A percentile compares a stretch with the other conserved stretches of the same genome.
These are phyloP conservation scores for Phycodurus eques DNA, from an alignment of 2,113 vertebrate genomes.

Conservation along the genomic window DNA sequence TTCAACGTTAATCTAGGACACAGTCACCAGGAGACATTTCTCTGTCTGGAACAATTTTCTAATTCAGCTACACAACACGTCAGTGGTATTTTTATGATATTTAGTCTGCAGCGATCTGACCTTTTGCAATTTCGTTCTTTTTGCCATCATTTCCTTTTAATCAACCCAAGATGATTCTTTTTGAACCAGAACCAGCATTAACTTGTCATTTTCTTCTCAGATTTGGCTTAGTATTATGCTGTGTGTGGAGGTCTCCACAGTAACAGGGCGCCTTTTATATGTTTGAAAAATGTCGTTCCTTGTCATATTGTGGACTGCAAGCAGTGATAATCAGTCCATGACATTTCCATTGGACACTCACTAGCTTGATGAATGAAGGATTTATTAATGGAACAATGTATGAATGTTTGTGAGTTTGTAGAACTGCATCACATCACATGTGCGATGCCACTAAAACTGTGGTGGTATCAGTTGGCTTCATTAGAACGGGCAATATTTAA, in stretches of 20 bases:
- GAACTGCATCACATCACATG: background rate
- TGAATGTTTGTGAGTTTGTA: background rate
- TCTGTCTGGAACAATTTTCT: conserved; percentile 22
- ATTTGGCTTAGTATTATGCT: conserved; percentile 11
- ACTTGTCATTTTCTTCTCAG: background rate
- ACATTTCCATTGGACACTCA: background rate
- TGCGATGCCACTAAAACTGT: background rate
- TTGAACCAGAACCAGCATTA: background rate
- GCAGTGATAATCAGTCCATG: background rate
- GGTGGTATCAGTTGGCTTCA: too few species aligned
- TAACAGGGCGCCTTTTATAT: conserved; percentile 42
- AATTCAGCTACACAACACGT: conserved; percentile 26
- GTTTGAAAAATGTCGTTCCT: conserved; percentile 36
- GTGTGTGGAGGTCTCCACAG: conserved; percentile 31
- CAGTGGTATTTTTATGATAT: conserved; percentile 22
- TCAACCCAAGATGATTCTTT: conserved; percentile 7
- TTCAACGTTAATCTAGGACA: conserved; percentile 45
- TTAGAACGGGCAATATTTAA: too few species aligned
- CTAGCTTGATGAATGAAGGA: background rate
- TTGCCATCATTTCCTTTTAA: conserved; percentile 15
- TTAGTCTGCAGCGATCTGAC: conserved; percentile 17
- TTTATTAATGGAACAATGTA: background rate
- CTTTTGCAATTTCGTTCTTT: conserved; percentile 14
- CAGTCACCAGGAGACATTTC: conserved; percentile 39
- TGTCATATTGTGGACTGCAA: conserved; percentile 45